Evolutionary conservation across 2,797 vertebrate genomes (phyloP), one percentile per base, ranked within the genome.

Genomic region (Craterocephalus amniculus): DNA sequence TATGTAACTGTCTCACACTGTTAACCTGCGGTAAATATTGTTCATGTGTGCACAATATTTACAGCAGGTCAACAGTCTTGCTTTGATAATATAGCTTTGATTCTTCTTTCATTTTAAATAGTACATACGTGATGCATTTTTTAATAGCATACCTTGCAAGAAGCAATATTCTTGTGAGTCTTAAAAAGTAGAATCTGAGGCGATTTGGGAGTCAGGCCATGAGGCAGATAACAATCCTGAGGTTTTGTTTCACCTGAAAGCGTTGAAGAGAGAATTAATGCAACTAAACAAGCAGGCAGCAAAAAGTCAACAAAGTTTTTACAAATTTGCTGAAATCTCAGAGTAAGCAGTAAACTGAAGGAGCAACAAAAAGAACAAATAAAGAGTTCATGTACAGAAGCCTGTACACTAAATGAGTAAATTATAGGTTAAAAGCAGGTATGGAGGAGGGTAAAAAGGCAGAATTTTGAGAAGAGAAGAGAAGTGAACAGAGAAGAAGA

Each of bases 11-110:
- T 59, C 9, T 61, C 3, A 13, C 4, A 20, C 27, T 51, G 58
- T 22, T 63, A 29, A 29, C 24, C 7, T 32, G 58, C 52, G 60
- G 26, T 26, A 67, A 26, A 59, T 8, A 59, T 59, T 74, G 73
- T 59, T 31, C 22, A 26, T 32, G 27, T 58, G 20, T 0, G 2
- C 61, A 45, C 35, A 58, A 3, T n/a, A n/a, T n/a, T n/a, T n/a
- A n/a, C n/a, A n/a, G n/a, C n/a, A n/a, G n/a, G n/a, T n/a, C n/a
- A n/a, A n/a, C n/a, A n/a, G n/a, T n/a, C n/a, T n/a, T n/a, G n/a
- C n/a, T n/a, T n/a, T n/a, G n/a, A n/a, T n/a, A n/a, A n/a, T n/a
- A n/a, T n/a, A 59, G 38, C 52, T 22, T 32, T 55, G 9, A 51
- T 13, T 60, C 35, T 27, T 1, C 12, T 52, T 58, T 72, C 29